phyloP scores from a whole-genome alignment of 2,797 vertebrate species.

The Malurus splendens region DNA sequence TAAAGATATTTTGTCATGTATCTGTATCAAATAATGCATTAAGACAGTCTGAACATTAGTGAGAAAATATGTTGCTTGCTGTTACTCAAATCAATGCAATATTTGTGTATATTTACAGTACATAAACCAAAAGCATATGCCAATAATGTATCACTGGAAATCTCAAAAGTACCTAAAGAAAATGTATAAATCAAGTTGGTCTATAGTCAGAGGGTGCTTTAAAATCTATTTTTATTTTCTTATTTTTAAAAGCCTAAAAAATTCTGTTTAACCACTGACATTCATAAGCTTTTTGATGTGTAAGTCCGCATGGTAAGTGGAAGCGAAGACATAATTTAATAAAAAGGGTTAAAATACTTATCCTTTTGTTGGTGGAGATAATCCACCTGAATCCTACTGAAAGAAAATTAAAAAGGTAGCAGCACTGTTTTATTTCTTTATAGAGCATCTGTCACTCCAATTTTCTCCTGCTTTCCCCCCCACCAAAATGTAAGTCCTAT shows the following conservation, averaged over 20 bases:
- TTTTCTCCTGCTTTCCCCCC: background rate
- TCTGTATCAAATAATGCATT: background rate
- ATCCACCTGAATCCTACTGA: constrained; percentile 63
- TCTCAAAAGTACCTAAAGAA: background rate
- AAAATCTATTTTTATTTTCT: background rate
- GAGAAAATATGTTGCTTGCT: background rate
- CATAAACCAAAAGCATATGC: background rate
- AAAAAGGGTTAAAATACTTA: constrained; percentile 51
- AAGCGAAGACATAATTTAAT: background rate
- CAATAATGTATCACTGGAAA: background rate
- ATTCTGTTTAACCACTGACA: background rate
- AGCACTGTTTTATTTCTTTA: constrained; percentile 22
- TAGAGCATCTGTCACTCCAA: constrained; percentile 49
- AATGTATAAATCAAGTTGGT: background rate
- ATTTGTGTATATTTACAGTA: background rate
- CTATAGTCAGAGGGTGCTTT: background rate
- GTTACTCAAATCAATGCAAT: background rate
- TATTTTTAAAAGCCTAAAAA: background rate
- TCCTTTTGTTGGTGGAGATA: constrained; percentile 51
- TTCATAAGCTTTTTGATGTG: background rate
- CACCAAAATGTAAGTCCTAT: background rate
- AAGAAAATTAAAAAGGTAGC: constrained; percentile 59
- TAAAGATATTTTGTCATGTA: background rate
- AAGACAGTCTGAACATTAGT: background rate
- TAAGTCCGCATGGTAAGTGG: background rate